Percentiles rank a stretch among this genome's conserved stretches.
Evolutionary conservation across 2,113 vertebrate genomes (phyloP).

Genomic region (Asarcornis scutulata): DNA sequence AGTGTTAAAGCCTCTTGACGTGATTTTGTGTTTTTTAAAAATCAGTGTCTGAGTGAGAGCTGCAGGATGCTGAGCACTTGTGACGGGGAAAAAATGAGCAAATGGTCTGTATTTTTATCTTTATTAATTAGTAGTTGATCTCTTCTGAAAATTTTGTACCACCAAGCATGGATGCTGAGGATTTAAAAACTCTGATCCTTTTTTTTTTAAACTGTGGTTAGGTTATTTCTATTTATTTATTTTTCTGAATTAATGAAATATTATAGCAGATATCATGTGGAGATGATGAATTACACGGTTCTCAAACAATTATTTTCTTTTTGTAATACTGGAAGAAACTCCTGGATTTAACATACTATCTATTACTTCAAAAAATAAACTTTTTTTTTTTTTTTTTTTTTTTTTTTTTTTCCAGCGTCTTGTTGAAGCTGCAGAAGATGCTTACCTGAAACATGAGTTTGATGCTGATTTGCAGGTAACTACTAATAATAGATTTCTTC

Average conservation of each 20-base stretch:
- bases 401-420: constrained; percentile 81
- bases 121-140: not conserved
- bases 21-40: not conserved
- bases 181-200: not conserved
- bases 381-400: not conserved
- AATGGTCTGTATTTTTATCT: not conserved
- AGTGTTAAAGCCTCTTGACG: not conserved
- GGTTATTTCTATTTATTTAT: not conserved
- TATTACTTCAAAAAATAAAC: not conserved
- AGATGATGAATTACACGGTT: not conserved
- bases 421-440: constrained; percentile 96
- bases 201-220: not conserved
- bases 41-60: not conserved
- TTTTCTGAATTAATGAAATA: not conserved
- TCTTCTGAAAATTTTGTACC: not conserved
- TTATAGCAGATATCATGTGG: not conserved
- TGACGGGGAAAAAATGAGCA: not conserved
- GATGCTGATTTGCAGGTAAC: constrained; percentile 94
- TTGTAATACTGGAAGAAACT: not conserved
- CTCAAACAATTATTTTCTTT: not conserved
- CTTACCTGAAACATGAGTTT: constrained; percentile 94
- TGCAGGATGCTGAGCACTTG: not conserved
- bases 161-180: not conserved
- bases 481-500: not conserved
- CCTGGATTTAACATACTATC: not conserved